These are phyloP conservation scores for Tipula lateralis DNA, from an alignment of 2,888 invertebrate genomes.

Conservation along the genomic window DNA sequence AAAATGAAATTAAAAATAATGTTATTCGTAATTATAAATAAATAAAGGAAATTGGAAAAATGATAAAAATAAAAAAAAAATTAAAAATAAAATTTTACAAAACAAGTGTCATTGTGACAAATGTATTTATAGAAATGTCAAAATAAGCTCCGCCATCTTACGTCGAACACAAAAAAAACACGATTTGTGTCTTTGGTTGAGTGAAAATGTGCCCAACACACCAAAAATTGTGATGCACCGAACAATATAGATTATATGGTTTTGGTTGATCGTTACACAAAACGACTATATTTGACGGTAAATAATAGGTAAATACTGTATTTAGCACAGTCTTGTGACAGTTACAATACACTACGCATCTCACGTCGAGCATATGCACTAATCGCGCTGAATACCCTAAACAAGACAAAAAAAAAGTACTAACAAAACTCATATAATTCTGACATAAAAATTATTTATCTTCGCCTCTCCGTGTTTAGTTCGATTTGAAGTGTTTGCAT, in stretches of 20 bases:
- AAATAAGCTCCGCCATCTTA: background rate
- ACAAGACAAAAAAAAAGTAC: background rate
- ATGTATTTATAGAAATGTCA: background rate
- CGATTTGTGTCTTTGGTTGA: background rate
- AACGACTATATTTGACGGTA: too few species aligned
- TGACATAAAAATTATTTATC: too few species aligned
- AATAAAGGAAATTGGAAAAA: slow-evolving; percentile 14
- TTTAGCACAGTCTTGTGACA: too few species aligned
- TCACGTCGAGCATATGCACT: background rate
- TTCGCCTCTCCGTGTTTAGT: background rate
- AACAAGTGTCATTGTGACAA: slow-evolving; percentile 13
- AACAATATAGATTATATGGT: too few species aligned
- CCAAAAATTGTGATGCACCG: background rate
- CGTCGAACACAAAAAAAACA: background rate
- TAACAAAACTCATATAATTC: background rate
- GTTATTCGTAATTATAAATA: background rate
- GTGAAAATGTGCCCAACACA: background rate
- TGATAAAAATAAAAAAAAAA: background rate
- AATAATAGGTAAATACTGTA: too few species aligned
- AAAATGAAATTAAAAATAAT: background rate
- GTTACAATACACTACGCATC: background rate
- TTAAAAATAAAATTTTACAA: background rate
- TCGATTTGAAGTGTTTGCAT: slow-evolving; percentile 11
- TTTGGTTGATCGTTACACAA: too few species aligned
- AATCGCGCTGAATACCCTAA: background rate